phyloP scores from a whole-genome alignment of 2,797 vertebrate genomes.

The Discoglossus pictus region DNA sequence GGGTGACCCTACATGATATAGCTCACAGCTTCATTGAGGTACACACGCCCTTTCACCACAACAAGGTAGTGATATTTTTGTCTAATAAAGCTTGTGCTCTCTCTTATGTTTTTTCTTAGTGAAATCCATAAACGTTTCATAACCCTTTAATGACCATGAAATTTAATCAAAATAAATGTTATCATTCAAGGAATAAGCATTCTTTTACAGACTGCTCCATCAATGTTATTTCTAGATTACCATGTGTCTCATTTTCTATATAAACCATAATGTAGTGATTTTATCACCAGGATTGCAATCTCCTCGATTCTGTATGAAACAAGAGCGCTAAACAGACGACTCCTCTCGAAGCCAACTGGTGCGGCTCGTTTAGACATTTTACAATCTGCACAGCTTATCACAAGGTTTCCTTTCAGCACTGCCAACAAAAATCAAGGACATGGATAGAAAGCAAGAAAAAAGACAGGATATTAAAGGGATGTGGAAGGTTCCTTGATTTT shows the following conservation, averaged over 20 bases:
- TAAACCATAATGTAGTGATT: conserved; percentile 1
- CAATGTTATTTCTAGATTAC: conserved; percentile 2
- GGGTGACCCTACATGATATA: too few relatives aligned
- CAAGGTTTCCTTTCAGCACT: conserved; percentile 20
- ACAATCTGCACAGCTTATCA: conserved; percentile 31
- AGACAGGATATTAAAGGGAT: neutral
- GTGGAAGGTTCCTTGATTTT: too few relatives aligned
- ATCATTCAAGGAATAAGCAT: too few relatives aligned
- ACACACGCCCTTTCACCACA: too few relatives aligned
- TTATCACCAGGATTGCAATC: conserved; percentile 6
- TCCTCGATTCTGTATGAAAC: conserved; percentile 1
- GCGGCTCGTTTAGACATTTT: conserved; percentile 17
- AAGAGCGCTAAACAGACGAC: conserved; percentile 25
- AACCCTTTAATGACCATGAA: too few relatives aligned
- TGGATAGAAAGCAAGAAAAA: neutral
- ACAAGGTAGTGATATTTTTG: too few relatives aligned
- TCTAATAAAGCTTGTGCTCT: too few relatives aligned
- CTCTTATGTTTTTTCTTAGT: too few relatives aligned
- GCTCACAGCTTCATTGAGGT: too few relatives aligned
- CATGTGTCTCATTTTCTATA: too few relatives aligned
- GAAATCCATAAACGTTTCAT: too few relatives aligned
- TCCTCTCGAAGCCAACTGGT: conserved; percentile 19
- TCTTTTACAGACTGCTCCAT: neutral
- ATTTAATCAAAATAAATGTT: too few relatives aligned
- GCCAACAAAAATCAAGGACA: conserved; percentile 18